A percentile compares a stretch with the other conserved stretches of the same genome.
phyloP scores from a whole-genome alignment of 64 coral and sea anemone species.

The Astreopora myriophthalma region DNA sequence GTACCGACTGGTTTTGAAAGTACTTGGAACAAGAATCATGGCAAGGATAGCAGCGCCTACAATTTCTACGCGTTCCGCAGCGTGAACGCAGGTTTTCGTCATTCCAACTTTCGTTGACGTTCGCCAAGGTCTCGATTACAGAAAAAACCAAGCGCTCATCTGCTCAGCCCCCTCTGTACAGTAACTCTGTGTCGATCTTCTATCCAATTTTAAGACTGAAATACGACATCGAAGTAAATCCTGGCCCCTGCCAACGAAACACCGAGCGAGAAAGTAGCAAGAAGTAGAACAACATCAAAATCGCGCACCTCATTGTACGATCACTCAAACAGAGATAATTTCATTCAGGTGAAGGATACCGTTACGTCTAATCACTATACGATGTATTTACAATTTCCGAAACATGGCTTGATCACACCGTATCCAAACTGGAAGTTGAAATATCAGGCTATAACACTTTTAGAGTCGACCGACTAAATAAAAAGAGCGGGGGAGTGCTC shows the following conservation, averaged over 20 bases:
- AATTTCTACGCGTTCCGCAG: no score
- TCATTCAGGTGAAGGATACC: slow-evolving; percentile 61
- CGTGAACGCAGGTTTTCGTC: no score
- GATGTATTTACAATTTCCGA: slow-evolving; percentile 65
- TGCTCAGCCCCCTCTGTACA: slow-evolving; percentile 14
- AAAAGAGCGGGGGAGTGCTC: slow-evolving; percentile 24
- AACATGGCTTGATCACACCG: slow-evolving; percentile 16
- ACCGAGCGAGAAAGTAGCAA: slow-evolving; percentile 39
- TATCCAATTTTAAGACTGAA: slow-evolving; percentile 13
- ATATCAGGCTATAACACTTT: slow-evolving; percentile 29
- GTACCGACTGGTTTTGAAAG: no score
- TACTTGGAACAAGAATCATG: no score
- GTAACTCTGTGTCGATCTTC: slow-evolving; percentile 32
- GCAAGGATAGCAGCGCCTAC: no score
- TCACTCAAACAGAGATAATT: slow-evolving; percentile 66
- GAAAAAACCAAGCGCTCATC: slow-evolving; percentile 15
- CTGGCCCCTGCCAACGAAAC: neutral
- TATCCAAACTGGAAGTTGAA: slow-evolving; percentile 45
- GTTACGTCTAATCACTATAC: slow-evolving; percentile 34
- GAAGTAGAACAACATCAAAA: slow-evolving; percentile 58
- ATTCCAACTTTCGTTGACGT: no score
- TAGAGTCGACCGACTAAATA: slow-evolving; percentile 41
- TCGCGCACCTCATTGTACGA: slow-evolving; percentile 63
- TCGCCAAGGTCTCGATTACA: neutral
- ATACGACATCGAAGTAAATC: slow-evolving; percentile 28